Percentiles rank a stretch among this genome's conserved stretches.
These are phyloP conservation scores for Plecotus auritus DNA, from an alignment of 2,113 vertebrate species.

Conservation along the genomic window DNA sequence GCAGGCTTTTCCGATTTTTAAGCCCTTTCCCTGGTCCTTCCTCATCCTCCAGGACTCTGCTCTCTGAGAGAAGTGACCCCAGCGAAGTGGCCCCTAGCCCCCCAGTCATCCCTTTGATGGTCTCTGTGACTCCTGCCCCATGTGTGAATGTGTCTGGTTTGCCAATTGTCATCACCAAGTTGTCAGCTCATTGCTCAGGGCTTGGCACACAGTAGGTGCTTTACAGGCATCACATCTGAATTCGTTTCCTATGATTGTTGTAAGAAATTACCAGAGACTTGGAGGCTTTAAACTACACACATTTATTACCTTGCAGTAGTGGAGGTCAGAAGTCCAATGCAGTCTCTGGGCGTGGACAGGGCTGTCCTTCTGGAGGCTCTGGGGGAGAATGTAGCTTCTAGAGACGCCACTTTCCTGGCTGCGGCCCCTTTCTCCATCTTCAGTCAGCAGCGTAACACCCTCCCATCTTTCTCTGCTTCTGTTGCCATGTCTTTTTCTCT, in stretches of 20 bases:
- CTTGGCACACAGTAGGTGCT: background rate
- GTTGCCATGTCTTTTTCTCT: background rate
- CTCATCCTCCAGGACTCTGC: background rate
- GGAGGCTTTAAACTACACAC: background rate
- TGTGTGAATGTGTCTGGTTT: background rate
- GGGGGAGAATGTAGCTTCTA: background rate
- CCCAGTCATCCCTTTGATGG: background rate
- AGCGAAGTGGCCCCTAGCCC: background rate
- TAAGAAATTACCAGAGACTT: background rate
- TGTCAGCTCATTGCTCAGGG: background rate
- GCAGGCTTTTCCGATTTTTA: background rate
- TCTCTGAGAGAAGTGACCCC: background rate
- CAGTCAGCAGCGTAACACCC: rapidly evolving
- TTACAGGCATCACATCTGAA: background rate
- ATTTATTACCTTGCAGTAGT: too few relatives aligned
- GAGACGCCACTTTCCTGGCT: background rate
- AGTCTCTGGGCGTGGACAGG: rapidly evolving
- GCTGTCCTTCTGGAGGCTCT: background rate
- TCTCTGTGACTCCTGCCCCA: background rate
- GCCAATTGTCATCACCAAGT: background rate
- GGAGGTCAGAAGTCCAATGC: background rate
- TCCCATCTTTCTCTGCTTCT: background rate
- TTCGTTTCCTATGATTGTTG: background rate
- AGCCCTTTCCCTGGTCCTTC: background rate
- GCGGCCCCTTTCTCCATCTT: too few relatives aligned